Evolutionary conservation across 2,888 invertebrate species (phyloP).

Genomic region (Ochropleura plecta): DNA sequence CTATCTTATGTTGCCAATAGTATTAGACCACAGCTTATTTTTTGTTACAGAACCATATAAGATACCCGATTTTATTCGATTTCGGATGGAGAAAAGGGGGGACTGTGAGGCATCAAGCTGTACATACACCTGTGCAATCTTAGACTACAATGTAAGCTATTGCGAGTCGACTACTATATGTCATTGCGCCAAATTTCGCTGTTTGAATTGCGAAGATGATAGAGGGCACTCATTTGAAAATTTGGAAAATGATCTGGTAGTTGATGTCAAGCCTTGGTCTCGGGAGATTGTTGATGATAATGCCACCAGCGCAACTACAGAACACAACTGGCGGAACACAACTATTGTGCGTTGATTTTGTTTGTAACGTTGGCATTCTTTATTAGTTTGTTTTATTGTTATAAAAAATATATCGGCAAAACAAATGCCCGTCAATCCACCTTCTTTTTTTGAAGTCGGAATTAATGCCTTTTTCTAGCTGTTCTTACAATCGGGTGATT

Average conservation of each 20-base stretch:
- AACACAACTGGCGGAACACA: no score
- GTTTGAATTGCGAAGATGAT: slow-evolving; percentile 21
- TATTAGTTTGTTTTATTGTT: neutral
- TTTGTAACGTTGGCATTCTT: neutral
- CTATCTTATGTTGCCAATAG: neutral
- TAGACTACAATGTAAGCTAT: neutral
- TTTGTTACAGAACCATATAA: slow-evolving; percentile 31
- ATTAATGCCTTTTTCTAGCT: neutral
- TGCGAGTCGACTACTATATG: slow-evolving; percentile 14
- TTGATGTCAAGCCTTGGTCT: neutral
- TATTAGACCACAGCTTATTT: slow-evolving; percentile 6
- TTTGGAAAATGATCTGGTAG: neutral
- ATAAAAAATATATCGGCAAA: neutral
- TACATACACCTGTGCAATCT: neutral
- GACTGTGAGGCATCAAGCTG: neutral
- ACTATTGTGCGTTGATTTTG: neutral
- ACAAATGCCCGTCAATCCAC: neutral
- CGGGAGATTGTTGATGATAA: neutral
- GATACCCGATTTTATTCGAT: slow-evolving; percentile 7
- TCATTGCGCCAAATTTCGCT: slow-evolving; percentile 4
- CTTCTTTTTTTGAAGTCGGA: neutral
- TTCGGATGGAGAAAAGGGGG: slow-evolving; percentile 1
- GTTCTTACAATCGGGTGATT: neutral
- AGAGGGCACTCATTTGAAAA: neutral
- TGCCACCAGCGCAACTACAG: no score